A percentile compares a stretch with the other conserved stretches of the same genome.
phyloP scores from a whole-genome alignment of 2,797 vertebrate genomes.

The Trachurus trachurus region DNA sequence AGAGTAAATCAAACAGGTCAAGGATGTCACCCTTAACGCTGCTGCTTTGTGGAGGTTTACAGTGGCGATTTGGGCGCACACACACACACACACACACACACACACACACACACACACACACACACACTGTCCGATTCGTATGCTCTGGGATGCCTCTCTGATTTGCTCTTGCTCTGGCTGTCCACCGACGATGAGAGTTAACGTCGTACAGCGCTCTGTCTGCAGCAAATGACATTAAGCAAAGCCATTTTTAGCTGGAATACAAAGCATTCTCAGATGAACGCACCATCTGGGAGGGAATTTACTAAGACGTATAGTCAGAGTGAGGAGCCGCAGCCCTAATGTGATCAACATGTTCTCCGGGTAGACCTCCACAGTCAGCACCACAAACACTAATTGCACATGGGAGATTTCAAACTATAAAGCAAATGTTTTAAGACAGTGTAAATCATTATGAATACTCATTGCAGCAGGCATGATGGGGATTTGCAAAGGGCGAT shows the following conservation, averaged over 20 bases:
- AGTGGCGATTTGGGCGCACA: not conserved
- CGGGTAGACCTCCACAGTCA: conserved; percentile 14
- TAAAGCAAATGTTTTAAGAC: not conserved
- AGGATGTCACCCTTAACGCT: conserved; percentile 16
- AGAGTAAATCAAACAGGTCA: conserved; percentile 44
- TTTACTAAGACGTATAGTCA: conserved; percentile 29
- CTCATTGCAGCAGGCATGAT: conserved; percentile 1
- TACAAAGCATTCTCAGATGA: conserved; percentile 55
- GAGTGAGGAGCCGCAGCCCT: conserved; percentile 19
- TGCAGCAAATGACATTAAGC: conserved; percentile 55
- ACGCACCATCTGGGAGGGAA: conserved; percentile 32
- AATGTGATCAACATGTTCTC: conserved; percentile 52
- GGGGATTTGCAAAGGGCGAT: conserved; percentile 28
- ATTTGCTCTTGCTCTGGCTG: conserved; percentile 15
- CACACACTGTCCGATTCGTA: not conserved
- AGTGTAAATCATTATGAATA: conserved; percentile 31
- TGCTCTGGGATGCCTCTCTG: conserved; percentile 6
- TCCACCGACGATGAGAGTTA: conserved; percentile 41
- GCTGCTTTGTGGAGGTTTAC: conserved; percentile 29
- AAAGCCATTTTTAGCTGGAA: conserved; percentile 58
- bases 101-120: not conserved
- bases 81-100: not conserved
- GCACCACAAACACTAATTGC: not conserved
- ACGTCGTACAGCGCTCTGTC: conserved; percentile 19
- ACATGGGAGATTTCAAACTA: conserved; percentile 18